Base-by-base conservation (phyloP, 2,797 vertebrate genomes). In the Varecia variegata region DNA sequence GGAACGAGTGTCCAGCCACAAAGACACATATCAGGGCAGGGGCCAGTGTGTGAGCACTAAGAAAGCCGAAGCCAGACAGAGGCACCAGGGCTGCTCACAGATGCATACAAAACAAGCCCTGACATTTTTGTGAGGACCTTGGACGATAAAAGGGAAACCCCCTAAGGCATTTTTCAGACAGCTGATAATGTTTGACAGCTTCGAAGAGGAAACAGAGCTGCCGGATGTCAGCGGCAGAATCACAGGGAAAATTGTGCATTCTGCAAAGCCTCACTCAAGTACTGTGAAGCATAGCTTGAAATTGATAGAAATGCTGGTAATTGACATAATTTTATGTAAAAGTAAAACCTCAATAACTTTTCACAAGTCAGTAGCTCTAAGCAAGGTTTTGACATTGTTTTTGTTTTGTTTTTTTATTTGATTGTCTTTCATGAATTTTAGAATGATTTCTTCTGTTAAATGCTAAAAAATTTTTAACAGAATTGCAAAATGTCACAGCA, bases 121-220 rank as follows among this genome's bases (percentile, higher is more conserved):
- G n/a, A 93, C n/a, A 11, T 93, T 94, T 94, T 87, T 88, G 70
- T 56, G 45, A 74, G 40, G 65, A 43, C 71, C 71, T 84, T 35
- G 15, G 30, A 77, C 0, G 17, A 84, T 84, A 87, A 90, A 80
- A 93, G 83, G 71, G 71, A 93, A 96, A 71, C 32, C 47, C 52
- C 68, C 52, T 11, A 14, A 62, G 71, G 38, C 84, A 83, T 92
- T 89, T 73, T 67, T 76, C 58, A 85, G 88, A 84, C 25, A 79
- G 82, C 91, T 82, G 91, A 94, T 97, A 88, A 85, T 32, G 32
- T 76, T 65, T 96, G 88, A 96, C 80, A 93, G 76, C 65, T 90
- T 82, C 8, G 23, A 96, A 82, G 54, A 71, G 70, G 90, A 82
- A 95, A 67, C 7, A 68, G 71, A 86, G n/a, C 52, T 74, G 58